Evolutionary conservation across 92 coral and sea anemone species (phyloP), one percentile per base, ranked within the genome.

Genomic region (Porites lobata): DNA sequence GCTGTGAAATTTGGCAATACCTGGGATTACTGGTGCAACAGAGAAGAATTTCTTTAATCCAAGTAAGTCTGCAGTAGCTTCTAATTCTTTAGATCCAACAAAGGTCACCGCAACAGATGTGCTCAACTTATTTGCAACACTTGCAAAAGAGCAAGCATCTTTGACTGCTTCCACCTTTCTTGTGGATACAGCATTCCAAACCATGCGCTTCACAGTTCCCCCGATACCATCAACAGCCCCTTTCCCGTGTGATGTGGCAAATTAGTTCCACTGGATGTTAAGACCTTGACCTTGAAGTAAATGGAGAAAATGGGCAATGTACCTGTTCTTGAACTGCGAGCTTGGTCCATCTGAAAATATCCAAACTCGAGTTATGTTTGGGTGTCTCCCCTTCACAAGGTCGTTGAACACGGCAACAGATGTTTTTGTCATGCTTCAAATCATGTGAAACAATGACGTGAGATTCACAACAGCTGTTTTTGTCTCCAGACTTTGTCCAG

Each of bases 261-360:
- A 90, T 66, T n/a, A 90, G 67, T 90, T 65, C 95, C 93, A 92
- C 15, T 54, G 58, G 58, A 12, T 54, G 58, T 54, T 54, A 7
- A 54, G 58, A 54, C 58, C 58, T 54, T 54, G 58, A 0, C 58
- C 11, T 54, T 54, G 58, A 14, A 91, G 89, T 51, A 64, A 70
- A 76, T 87, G 94, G 50, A 77, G 69, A 81, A 91, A 91, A 65
- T 83, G 53, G 17, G 86, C 94, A 24, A 87, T 56, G 61, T 83
- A 91, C 77, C 72, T 87, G 86, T 92, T 90, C 20, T 92, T 88
- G 47, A 92, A 92, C 66, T 90, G 87, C 20, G 88, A 91, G 69
- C 91, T 89, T 24, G 91, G 91, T 59, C 95, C 95, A 90, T 92
- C 95, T 62, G 95, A 92, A 62, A 86, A 92, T 19, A 90, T 58